phyloP scores from a whole-genome alignment of 2,797 vertebrate species.

The Novumbra hubbsi region DNA sequence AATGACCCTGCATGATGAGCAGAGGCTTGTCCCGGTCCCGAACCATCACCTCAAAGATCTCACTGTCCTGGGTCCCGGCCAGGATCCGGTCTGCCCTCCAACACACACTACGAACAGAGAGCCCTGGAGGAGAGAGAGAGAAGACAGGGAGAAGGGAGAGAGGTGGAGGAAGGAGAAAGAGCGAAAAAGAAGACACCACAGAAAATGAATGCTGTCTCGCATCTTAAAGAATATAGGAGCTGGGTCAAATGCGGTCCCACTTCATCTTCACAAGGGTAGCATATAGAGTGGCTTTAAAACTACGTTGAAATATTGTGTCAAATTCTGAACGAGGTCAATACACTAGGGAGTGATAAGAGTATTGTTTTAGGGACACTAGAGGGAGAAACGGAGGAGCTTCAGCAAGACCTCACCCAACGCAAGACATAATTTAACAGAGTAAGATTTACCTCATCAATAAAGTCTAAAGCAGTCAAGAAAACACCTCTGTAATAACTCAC shows the following conservation, averaged over 20 bases:
- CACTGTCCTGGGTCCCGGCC: conserved; percentile 87
- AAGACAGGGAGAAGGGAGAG: background rate
- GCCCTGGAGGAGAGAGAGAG: conserved; percentile 58
- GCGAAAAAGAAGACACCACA: background rate
- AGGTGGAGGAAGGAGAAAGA: background rate
- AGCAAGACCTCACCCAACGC: background rate
- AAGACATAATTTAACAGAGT: background rate
- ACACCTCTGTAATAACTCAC: background rate
- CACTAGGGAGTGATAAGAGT: no score
- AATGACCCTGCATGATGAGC: conserved; percentile 88
- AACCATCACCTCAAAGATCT: conserved; percentile 90
- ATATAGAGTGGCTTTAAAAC: background rate
- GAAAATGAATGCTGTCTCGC: background rate
- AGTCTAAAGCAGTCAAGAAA: background rate
- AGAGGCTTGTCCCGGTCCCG: conserved; percentile 85
- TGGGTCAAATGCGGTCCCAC: background rate
- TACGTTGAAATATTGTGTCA: no score
- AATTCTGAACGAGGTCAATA: no score
- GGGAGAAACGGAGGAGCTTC: background rate
- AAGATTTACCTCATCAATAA: background rate
- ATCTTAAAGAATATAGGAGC: background rate
- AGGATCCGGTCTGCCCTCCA: conserved; percentile 86
- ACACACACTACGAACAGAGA: conserved; percentile 87
- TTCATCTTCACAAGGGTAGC: background rate
- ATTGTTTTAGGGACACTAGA: background rate